phyloP scores from a whole-genome alignment of 2,113 vertebrate genomes.

The Microcebus ravelobensis region DNA sequence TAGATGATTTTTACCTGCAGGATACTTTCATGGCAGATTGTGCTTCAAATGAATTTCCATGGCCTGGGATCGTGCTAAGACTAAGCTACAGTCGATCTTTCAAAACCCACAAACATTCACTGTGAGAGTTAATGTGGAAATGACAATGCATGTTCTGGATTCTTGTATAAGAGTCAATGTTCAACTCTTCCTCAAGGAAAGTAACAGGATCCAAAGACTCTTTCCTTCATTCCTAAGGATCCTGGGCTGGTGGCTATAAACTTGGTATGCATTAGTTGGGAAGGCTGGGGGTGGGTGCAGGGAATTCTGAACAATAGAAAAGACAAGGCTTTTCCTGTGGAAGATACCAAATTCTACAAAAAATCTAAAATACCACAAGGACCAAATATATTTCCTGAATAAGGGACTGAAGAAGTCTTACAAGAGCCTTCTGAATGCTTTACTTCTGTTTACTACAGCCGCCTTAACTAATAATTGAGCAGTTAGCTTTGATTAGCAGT shows the following conservation, averaged over 20 bases:
- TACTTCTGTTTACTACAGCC: background rate
- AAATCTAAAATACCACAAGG: background rate
- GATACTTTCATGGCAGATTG: background rate
- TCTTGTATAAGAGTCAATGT: background rate
- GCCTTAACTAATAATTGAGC: background rate
- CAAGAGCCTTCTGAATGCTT: background rate
- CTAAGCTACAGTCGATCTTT: background rate
- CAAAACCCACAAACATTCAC: slow-evolving; percentile 1
- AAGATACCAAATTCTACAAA: background rate
- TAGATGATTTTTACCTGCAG: background rate
- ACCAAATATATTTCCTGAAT: background rate
- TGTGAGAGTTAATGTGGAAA: background rate
- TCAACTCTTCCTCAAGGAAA: slow-evolving; percentile 33
- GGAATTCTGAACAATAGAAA: background rate
- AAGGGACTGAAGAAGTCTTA: background rate
- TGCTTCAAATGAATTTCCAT: background rate
- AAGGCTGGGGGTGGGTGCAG: background rate
- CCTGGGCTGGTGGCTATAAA: background rate
- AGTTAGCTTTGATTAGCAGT: background rate
- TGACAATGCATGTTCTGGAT: background rate
- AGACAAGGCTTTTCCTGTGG: background rate
- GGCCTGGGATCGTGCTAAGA: background rate
- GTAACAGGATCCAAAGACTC: background rate
- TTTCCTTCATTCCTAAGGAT: slow-evolving; percentile 8
- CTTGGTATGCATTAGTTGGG: background rate